phyloP scores from a whole-genome alignment of 2,797 vertebrate species.

The Odontamblyopus rebecca region DNA sequence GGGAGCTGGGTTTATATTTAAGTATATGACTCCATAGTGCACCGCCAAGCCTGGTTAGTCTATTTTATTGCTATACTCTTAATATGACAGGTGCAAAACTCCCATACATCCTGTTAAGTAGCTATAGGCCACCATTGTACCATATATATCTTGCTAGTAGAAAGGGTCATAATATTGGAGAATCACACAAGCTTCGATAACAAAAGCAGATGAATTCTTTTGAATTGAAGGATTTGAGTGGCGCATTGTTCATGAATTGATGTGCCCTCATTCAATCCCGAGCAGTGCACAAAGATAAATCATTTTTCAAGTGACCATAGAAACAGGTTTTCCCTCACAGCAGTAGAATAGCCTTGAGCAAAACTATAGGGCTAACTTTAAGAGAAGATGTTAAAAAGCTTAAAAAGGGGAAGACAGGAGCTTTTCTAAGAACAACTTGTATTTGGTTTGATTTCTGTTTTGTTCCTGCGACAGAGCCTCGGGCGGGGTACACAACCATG shows the following conservation, averaged over 20 bases:
- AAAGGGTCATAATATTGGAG: neutral
- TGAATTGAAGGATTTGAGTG: neutral
- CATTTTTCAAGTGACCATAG: neutral
- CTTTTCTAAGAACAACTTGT: neutral
- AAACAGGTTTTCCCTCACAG: neutral
- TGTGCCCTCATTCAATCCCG: neutral
- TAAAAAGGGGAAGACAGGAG: neutral
- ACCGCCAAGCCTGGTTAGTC: constrained; percentile 1
- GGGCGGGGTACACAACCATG: neutral
- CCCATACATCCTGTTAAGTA: constrained; percentile 13
- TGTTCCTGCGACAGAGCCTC: neutral
- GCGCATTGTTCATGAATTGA: neutral
- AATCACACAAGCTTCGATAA: neutral
- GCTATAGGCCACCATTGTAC: constrained; percentile 6
- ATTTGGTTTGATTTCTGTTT: neutral
- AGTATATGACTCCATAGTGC: constrained; percentile 4
- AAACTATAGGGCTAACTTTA: neutral
- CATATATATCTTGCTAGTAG: neutral
- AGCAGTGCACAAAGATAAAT: neutral
- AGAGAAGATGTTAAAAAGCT: neutral
- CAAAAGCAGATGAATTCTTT: neutral
- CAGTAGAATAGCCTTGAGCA: neutral
- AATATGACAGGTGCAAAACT: constrained; percentile 2
- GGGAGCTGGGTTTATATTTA: constrained; percentile 1
- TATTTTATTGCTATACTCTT: constrained; percentile 6